These are phyloP conservation scores for Ctenopoma kingsleyae DNA, from an alignment of 2,797 vertebrate genomes.

Conservation along the genomic window DNA sequence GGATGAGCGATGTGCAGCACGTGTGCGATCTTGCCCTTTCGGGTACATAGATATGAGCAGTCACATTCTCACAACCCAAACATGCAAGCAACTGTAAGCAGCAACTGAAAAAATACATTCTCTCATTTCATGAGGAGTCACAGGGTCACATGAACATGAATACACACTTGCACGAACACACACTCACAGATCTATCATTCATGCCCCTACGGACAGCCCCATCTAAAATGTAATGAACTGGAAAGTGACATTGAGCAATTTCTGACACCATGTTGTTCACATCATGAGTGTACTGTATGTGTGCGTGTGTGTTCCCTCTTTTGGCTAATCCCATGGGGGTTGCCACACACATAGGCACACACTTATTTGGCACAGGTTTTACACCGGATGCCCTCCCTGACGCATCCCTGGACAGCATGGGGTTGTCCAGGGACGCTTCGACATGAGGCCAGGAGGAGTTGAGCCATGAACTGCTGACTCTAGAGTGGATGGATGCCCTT, in stretches of 20 bases:
- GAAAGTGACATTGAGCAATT: conserved; percentile 61
- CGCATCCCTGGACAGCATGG: too few relatives aligned
- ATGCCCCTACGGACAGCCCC: conserved; percentile 32
- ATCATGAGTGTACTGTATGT: background rate
- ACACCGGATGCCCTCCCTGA: too few relatives aligned
- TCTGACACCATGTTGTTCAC: conserved; percentile 45
- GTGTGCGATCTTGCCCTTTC: conserved; percentile 25
- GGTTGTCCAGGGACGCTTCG: too few relatives aligned
- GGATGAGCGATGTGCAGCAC: conserved; percentile 22
- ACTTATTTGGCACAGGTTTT: too few relatives aligned
- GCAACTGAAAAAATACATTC: conserved; percentile 24
- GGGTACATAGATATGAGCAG: conserved; percentile 31
- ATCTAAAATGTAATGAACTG: conserved; percentile 60
- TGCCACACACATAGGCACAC: too few relatives aligned
- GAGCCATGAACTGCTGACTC: too few relatives aligned
- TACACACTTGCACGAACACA: background rate
- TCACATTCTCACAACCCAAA: conserved; percentile 36
- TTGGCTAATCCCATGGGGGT: too few relatives aligned
- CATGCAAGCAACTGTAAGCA: conserved; percentile 45
- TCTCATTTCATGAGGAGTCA: conserved; percentile 42
- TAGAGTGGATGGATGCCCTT: too few relatives aligned
- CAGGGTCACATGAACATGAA: conserved; percentile 34
- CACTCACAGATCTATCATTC: conserved; percentile 31
- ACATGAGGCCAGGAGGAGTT: too few relatives aligned
- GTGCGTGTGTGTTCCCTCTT: background rate